Evolutionary conservation across 2,113 vertebrate species (phyloP).

Genomic region (Peucedramus taeniatus): DNA sequence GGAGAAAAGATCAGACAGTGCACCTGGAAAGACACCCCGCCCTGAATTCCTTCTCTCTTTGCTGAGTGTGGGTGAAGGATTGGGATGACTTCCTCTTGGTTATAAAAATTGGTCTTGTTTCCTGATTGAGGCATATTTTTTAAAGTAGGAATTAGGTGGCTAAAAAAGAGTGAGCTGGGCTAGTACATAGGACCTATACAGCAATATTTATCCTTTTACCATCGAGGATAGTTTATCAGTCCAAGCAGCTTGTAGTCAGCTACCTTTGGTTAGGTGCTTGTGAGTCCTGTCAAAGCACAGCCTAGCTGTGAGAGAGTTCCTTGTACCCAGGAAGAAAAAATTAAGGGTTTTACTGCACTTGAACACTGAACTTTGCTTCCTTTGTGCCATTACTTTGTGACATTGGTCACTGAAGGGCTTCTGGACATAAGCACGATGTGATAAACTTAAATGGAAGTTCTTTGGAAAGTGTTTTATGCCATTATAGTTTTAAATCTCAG

Average conservation of each 20-base stretch:
- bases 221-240: background rate
- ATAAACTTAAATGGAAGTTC: background rate
- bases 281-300: background rate
- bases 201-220: background rate
- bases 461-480: background rate
- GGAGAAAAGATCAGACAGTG: background rate
- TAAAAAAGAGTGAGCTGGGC: background rate
- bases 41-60: background rate
- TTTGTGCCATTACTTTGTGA: background rate
- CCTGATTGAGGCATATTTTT: background rate
- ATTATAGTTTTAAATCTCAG: background rate
- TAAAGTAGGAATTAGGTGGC: background rate
- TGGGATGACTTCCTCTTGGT: background rate
- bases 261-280: background rate
- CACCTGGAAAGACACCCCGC: background rate
- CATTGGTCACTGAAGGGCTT: background rate
- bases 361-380: background rate
- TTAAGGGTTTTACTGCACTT: background rate
- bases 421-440: background rate
- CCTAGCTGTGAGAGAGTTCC: background rate
- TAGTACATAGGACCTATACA: background rate
- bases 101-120: background rate
- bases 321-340: background rate
- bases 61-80: background rate
- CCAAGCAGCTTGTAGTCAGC: background rate